A percentile compares a stretch with the other conserved stretches of the same genome.
These are phyloP conservation scores for Phenganax stokvisi DNA, from an alignment of 92 coral and sea anemone species.

Conservation along the genomic window DNA sequence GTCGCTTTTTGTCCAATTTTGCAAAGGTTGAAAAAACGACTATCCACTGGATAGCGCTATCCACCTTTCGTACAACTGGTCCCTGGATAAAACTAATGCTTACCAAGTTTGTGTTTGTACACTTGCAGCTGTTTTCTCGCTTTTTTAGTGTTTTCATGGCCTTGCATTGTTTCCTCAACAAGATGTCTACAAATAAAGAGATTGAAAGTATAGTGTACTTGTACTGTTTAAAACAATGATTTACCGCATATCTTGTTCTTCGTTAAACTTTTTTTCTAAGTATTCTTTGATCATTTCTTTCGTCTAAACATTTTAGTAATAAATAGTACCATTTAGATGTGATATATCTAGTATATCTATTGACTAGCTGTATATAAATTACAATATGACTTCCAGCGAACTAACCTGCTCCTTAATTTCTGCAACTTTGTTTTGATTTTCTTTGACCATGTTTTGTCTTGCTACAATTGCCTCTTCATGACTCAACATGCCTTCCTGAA, in stretches of 20 bases:
- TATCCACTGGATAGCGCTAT: too few relatives aligned
- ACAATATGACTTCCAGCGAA: not conserved
- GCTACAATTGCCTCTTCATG: constrained; percentile 98
- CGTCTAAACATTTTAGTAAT: constrained; percentile 47
- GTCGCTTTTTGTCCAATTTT: too few relatives aligned
- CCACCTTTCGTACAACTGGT: too few relatives aligned
- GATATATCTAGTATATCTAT: too few relatives aligned
- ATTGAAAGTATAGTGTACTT: not conserved
- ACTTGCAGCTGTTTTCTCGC: constrained; percentile 75
- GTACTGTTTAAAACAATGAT: not conserved
- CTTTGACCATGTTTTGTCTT: constrained; percentile 77
- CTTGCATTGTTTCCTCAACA: constrained; percentile 84
- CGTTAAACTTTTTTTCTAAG: constrained; percentile 60
- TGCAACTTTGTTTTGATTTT: constrained; percentile 75
- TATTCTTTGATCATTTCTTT: constrained; percentile 89
- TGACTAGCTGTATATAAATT: not conserved
- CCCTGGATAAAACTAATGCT: not conserved
- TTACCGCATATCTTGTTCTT: constrained; percentile 93
- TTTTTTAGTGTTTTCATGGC: constrained; percentile 84
- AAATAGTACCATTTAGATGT: not conserved
- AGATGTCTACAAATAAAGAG: constrained; percentile 53
- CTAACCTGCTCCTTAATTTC: constrained; percentile 84
- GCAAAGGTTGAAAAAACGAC: too few relatives aligned
- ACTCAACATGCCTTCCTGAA: constrained; percentile 83
- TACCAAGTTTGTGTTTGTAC: constrained; percentile 92